These are phyloP conservation scores for Setipinna tenuifilis DNA, from an alignment of 2,797 vertebrate genomes.

Conservation along the genomic window DNA sequence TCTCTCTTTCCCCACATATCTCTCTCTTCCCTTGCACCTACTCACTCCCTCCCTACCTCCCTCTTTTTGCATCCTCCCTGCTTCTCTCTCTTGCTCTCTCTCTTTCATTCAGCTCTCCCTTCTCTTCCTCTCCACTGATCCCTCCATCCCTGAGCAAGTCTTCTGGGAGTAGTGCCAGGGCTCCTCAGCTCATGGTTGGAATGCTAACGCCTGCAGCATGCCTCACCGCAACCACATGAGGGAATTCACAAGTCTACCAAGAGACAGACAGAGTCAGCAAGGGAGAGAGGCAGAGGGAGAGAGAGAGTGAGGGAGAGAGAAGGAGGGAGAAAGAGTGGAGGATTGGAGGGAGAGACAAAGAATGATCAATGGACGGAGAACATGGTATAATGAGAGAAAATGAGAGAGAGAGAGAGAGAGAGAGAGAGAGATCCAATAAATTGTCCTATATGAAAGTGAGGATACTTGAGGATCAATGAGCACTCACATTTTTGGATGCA, in stretches of 20 bases:
- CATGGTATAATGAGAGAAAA: neutral
- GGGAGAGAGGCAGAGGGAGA: neutral
- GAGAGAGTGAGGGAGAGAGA: neutral
- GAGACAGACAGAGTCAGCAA: neutral
- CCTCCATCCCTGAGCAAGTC: neutral
- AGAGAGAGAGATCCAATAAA: neutral
- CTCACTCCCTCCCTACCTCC: neutral
- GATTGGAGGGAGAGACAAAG: neutral
- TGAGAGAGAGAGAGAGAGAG: neutral
- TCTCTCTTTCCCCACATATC: neutral
- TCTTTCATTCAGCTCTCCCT: neutral
- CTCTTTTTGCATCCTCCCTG: neutral
- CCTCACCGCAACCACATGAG: constrained; percentile 16
- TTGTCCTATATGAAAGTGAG: too few species aligned
- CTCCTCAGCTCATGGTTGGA: constrained; percentile 24
- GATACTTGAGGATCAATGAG: too few species aligned
- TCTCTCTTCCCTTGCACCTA: neutral
- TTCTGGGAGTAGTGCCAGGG: constrained; percentile 34
- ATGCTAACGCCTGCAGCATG: constrained; percentile 31
- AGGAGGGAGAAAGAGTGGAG: neutral
- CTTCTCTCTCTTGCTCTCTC: neutral
- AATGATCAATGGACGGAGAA: neutral
- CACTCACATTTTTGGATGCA: too few species aligned
- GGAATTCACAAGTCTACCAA: constrained; percentile 23
- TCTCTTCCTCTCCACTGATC: neutral